Base-by-base conservation (phyloP, 2,888 invertebrate species). In the Luperina nickerlii region DNA sequence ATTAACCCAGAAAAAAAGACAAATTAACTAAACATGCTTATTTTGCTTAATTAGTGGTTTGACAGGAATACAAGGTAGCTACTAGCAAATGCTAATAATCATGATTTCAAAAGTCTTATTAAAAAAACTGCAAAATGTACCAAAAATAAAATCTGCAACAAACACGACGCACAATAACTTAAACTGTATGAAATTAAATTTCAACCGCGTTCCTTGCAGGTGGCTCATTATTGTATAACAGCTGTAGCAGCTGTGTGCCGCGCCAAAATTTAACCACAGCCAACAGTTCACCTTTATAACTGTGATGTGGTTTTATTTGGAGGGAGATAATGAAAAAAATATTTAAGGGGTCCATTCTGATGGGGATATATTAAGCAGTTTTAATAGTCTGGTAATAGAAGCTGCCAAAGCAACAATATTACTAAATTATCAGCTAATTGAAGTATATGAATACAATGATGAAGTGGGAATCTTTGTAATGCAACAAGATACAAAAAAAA, bases 181-280 rank as follows among this genome's bases (percentile, higher is more conserved):
- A 68, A 83, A 84, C 81, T 75, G 85, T 84, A 86, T 78, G 70
- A 86, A 86, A 88, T 87, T 84, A 86, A 86, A 89, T 89, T 89
- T 82, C 79, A 63, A 83, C 84, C 82, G 75, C 88, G 84, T 74
- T 85, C 82, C 88, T 90, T 88, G 89, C 90, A 90, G 91, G 91
- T 90, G 87, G 75, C 79, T 90, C 91, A 88, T 90, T 90, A 90
- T 66, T 68, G 78, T 82, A 62, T 57, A 73, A 65, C 82, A 78
- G 63, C 83, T 89, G 87, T 86, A 85, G 87, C 89, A 88, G 88
- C 85, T 86, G 88, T 92, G 94, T 92, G 74, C 82, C 73, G 87
- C 83, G 94, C 94, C 94, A 94, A 93, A 93, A 91, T 92, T 90
- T 90, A 89, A 90, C 90, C 86, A 84, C 87, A 87, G 85, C 88